These are phyloP conservation scores for Ailurus styani DNA, from an alignment of 2,113 vertebrate species.

Conservation along the genomic window DNA sequence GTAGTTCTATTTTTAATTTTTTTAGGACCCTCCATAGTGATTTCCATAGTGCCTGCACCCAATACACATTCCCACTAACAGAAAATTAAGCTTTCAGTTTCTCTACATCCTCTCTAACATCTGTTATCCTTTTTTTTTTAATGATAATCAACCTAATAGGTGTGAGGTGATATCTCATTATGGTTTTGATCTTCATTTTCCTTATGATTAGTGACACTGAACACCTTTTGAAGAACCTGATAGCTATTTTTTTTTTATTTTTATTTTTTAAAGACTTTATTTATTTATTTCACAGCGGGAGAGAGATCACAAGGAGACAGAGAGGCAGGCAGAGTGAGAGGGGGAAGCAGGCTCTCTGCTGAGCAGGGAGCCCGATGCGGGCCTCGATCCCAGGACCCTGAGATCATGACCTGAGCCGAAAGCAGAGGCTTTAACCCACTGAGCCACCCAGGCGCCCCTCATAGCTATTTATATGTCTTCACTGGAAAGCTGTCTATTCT, in stretches of 20 bases:
- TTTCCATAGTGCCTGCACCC: neutral
- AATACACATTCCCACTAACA: neutral
- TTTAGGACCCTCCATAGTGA: neutral
- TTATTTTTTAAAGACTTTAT: too few relatives aligned
- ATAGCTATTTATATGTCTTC: neutral
- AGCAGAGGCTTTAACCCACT: too few relatives aligned
- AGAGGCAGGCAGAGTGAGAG: too few relatives aligned
- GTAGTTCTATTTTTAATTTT: neutral
- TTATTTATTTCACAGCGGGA: too few relatives aligned
- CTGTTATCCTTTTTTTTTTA: neutral
- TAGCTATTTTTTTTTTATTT: too few relatives aligned
- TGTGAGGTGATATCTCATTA: neutral
- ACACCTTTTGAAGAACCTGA: neutral
- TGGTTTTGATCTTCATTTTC: neutral
- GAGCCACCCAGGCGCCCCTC: too few relatives aligned
- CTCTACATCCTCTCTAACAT: neutral
- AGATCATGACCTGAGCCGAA: too few relatives aligned
- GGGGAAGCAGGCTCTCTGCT: too few relatives aligned
- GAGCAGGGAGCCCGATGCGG: too few relatives aligned
- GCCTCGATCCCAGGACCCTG: too few relatives aligned
- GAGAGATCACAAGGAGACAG: too few relatives aligned
- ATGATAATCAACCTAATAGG: neutral
- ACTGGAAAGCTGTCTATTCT: neutral
- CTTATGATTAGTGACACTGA: neutral
- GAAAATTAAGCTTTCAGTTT: neutral